Base-by-base conservation (phyloP, 2,888 invertebrate genomes). In the Cantharis rufa region DNA sequence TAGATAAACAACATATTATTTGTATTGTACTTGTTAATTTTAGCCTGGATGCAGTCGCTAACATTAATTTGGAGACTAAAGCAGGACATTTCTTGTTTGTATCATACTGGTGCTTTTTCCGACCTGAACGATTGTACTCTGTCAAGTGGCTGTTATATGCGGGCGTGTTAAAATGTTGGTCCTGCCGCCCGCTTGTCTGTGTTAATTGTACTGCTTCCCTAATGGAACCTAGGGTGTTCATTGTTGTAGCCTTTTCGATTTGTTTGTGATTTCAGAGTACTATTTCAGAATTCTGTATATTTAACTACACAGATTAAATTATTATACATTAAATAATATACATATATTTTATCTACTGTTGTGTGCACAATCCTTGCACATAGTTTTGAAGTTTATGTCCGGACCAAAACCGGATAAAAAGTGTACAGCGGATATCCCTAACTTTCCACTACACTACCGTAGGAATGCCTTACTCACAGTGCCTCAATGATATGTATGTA, bases 381-480 rank as follows among this genome's bases (percentile, higher is more conserved):
- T 88, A 88, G 87, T 87, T 86, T 86, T 86, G 85, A 87, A 86
- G 85, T 86, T 85, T 86, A 86, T 81, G 82, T 82, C 82, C 83
- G 82, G 82, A 83, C 82, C 83, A 78, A 75, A 81, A 84, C 86
- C 84, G 85, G 83, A 85, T 82, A 21, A 66, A 83, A 85, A 83
- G 84, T 82, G 81, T 82, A 83, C 82, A 82, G 83, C 85, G 87
- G 87, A 87, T 83, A 86, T 87, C 87, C 88, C 87, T 87, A 86
- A 66, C 24, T 88, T 89, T 91, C 90, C 91, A 91, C 91, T 89
- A 89, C 90, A 88, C 91, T 93, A 93, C 92, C 93, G 93, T 94
- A 94, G 93, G 86, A 88, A 90, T 93, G 94, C 94, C 94, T 94
- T 94, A 93, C 92, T 93, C 92, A 93, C 93, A 93, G 94, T 94